Base-by-base conservation (phyloP, 2,888 invertebrate species). In the Venusia cambrica region DNA sequence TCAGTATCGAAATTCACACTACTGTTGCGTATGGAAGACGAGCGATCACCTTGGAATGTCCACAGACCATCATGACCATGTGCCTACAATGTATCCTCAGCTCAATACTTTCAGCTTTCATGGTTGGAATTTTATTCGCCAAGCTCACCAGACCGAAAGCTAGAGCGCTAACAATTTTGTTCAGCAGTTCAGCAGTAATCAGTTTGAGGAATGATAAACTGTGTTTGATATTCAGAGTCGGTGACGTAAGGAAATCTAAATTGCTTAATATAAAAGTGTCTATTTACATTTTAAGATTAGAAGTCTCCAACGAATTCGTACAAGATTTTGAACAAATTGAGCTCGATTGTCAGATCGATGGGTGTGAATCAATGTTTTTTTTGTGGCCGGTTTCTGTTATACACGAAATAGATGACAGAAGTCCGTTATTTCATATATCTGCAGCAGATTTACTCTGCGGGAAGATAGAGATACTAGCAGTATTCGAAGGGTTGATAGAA, bases 381-480 rank as follows among this genome's bases (percentile, higher is more conserved):
- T 93, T 99, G 41, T 99, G 98, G 99, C 99, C 99, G 0, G 92
- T 97, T 69, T 94, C 96, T 3, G 93, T 98, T 12, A 93, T 96
- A 7, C 99, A 99, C 70, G 90, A 90, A 41, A 98, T 99, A 54
- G 93, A 97, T 68, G 90, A 89, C 35, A 78, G 83, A 0, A 97
- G 97, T 54, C 99, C 99, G 0, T 90, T 99, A 12, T 98, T 93
- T 79, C 90, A 92, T 51, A 90, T 98, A 76, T 94, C 96, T 1
- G 97, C 97, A 0, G 93, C 95, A 20, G 97, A 98, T 73, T 89
- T 98, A 63, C 89, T 96, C 20, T 89, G 91, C 45, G 92, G 97
- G 39, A 92, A 94, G 58, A 94, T 97, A 61, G 93, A 97, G 84
- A 89, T 98, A 62, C 92, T 97, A 21, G 94, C 95, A 1, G 93